phyloP scores from a whole-genome alignment of 2,113 vertebrate genomes.

The Nicator chloris region DNA sequence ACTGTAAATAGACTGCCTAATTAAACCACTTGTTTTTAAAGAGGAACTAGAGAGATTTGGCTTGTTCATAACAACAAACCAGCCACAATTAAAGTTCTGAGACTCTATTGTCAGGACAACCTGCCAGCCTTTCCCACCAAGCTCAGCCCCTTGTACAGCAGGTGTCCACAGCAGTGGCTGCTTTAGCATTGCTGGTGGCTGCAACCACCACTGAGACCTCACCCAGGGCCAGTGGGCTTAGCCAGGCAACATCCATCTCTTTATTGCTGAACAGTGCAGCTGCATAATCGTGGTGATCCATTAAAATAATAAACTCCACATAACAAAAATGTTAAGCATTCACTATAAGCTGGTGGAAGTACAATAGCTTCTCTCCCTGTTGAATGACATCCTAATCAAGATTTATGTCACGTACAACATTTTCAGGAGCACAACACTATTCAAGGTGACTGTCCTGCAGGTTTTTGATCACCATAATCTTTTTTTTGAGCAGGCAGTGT shows the following conservation, averaged over 20 bases:
- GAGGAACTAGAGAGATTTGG: not conserved
- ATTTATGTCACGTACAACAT: not conserved
- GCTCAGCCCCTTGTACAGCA: not conserved
- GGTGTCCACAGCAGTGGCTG: not conserved
- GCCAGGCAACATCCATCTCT: not conserved
- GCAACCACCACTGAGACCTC: not conserved
- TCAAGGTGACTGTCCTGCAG: conserved; percentile 11
- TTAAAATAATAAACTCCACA: conserved; percentile 42
- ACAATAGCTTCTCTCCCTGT: not conserved
- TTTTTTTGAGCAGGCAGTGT: conserved; percentile 13
- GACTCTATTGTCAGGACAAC: not conserved
- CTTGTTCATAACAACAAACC: not conserved
- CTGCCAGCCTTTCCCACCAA: not conserved
- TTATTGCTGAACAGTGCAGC: not conserved
- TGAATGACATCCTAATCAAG: not conserved
- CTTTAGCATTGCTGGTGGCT: not conserved
- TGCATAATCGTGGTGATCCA: conserved; percentile 8
- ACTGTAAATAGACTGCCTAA: not conserved
- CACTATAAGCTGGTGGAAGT: not conserved
- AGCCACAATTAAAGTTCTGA: not conserved
- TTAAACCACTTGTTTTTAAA: conserved; percentile 23
- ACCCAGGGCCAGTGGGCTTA: not conserved
- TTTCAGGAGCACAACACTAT: not conserved
- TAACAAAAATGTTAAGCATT: not conserved
- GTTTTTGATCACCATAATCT: conserved; percentile 30